phyloP scores from a whole-genome alignment of 2,888 invertebrate genomes.

The Amblyteles armatorius region DNA sequence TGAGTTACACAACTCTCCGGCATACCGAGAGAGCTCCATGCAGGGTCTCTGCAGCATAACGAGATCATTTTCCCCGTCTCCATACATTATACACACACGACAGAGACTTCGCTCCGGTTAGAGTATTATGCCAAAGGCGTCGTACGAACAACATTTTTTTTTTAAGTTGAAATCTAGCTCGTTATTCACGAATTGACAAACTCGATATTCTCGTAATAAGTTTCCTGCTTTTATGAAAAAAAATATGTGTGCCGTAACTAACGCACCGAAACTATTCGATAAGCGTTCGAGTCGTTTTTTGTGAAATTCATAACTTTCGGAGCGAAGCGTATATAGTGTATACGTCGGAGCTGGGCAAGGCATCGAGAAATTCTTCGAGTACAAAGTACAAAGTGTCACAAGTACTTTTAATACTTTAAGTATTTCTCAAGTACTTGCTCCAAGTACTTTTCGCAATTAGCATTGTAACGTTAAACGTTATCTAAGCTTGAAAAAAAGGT shows the following conservation, averaged over 20 bases:
- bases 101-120: constrained; percentile 1
- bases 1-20: constrained; percentile 67
- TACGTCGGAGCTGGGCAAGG: too few species aligned
- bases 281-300: neutral
- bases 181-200: constrained; percentile 58
- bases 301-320: too few species aligned
- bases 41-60: constrained; percentile 41
- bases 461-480: too few species aligned
- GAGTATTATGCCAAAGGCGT: neutral
- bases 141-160: constrained; percentile 21
- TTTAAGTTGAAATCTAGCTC: constrained; percentile 59
- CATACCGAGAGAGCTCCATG: constrained; percentile 39
- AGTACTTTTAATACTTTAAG: too few species aligned
- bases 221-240: constrained; percentile 47
- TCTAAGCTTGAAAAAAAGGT: too few species aligned
- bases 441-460: too few species aligned
- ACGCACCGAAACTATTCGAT: neutral
- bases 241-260: constrained; percentile 15
- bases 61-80: constrained; percentile 60
- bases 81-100: constrained; percentile 39
- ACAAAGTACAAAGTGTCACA: too few species aligned
- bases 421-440: too few species aligned
- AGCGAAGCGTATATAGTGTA: too few species aligned
- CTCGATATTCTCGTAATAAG: constrained; percentile 33
- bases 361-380: too few species aligned